Percentiles rank a stretch among this genome's conserved stretches.
Conservation (phyloP, 92 coral and sea anemone genomes). For the Diadumene lineata region DNA sequence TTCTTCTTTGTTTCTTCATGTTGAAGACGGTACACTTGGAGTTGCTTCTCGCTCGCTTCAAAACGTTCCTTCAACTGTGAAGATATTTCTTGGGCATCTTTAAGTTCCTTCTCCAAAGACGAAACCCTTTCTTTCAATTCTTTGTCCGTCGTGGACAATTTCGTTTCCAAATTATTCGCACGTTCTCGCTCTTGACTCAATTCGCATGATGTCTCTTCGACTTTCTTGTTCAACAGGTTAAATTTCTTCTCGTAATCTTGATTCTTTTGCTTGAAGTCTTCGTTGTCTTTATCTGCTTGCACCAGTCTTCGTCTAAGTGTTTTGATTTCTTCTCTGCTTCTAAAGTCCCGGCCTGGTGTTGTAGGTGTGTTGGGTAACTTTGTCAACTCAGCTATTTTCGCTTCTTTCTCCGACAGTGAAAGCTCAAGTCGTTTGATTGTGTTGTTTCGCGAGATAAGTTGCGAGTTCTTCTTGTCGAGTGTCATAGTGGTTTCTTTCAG, state of each 20-base stretch:
- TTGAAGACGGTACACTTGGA: constrained; percentile 15
- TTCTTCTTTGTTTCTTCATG: constrained; percentile 21
- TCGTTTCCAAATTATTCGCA: constrained; percentile 16
- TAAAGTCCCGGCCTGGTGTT: constrained; percentile 21
- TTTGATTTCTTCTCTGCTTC: constrained; percentile 42
- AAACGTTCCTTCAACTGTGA: neutral
- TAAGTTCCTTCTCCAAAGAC: neutral
- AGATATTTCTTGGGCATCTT: neutral
- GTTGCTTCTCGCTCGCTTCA: constrained; percentile 11
- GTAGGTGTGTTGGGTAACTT: neutral
- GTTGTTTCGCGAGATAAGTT: constrained; percentile 81
- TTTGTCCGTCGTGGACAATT: neutral
- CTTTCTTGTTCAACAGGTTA: constrained; percentile 34
- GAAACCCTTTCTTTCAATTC: neutral
- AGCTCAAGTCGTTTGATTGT: constrained; percentile 75
- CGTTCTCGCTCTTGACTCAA: constrained; percentile 35
- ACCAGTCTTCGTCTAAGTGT: constrained; percentile 49
- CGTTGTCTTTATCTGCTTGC: constrained; percentile 53
- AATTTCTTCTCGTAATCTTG: constrained; percentile 22
- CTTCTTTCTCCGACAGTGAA: constrained; percentile 50
- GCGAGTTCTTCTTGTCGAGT: constrained; percentile 90
- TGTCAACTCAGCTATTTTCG: constrained; percentile 46
- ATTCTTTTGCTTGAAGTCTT: constrained; percentile 37
- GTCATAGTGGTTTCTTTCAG: constrained; percentile 84
- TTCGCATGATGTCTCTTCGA: constrained; percentile 29